Base-by-base conservation (phyloP, 1,140 invertebrate genomes). In the Scaptomyza montana region DNA sequence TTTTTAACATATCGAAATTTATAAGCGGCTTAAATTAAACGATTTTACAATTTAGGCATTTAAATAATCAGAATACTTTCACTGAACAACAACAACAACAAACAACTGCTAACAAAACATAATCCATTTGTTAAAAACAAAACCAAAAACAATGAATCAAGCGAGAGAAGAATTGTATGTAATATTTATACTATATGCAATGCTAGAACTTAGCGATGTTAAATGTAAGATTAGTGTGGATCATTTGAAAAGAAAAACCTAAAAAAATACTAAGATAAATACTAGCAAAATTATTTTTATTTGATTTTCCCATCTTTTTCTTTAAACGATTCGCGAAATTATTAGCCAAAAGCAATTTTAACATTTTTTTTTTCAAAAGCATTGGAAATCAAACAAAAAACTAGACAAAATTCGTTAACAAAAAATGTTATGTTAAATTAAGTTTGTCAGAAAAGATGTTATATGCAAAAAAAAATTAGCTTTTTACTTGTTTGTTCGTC, bases 1-100 rank as follows among this genome's bases (percentile, higher is more conserved):
- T 89, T 89, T 80, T 80, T 75, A 89, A 89, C 84, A 89, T 89
- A 89, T 89, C 84, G 78, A 89, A 89, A 84, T 80, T 89, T 80
- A 74, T 77, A 87, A 74, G 63, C 62, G 51, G 70, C 74, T 78
- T 84, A 73, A 74, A 78, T 79, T 82, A 76, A 71, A 57, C 54
- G 68, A 87, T 87, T 81, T 76, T 76, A 86, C 82, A 87, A 73
- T 76, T 87, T 87, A 86, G 78, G 84, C 84, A 87, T 81, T 81
- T 76, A 60, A 53, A 47, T 33, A 39, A 60, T 79, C 71, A 57
- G 53, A 82, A 77, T 66, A 81, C 74, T 81, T 81, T 84, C 80
- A 74, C 61, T 80, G 54, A 25, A 25, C 21, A 25, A 25, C 21
- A 33, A 33, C 3, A 76, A 66, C 60, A 71, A 19, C 61, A 28